phyloP scores from a whole-genome alignment of 30 jellyfish, hydroid and myxozoan species.

The Rhopilema esculentum region DNA sequence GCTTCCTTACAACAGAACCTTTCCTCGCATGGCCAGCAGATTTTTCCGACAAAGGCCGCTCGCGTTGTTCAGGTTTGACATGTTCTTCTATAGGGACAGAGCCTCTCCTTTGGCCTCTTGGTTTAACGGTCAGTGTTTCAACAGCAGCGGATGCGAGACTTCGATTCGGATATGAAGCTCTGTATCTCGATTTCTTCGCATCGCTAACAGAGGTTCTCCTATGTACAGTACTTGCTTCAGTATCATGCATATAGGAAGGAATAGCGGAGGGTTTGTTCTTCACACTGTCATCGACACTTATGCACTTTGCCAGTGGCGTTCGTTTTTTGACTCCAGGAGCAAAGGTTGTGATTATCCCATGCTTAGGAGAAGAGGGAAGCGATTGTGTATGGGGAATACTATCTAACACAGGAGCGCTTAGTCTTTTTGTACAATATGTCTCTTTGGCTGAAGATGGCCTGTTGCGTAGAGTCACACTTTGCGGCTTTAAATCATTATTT shows the following conservation, averaged over 20 bases:
- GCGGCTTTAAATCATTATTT: conserved; percentile 32
- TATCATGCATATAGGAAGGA: background rate
- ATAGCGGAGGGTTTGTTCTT: conserved; percentile 6
- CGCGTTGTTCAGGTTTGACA: conserved; percentile 36
- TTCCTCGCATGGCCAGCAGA: conserved; percentile 50
- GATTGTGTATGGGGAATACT: conserved; percentile 20
- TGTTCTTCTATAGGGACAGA: conserved; percentile 34
- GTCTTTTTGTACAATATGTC: conserved; percentile 8
- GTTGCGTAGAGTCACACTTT: conserved; percentile 70
- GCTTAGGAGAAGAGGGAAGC: conserved; percentile 72
- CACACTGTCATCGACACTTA: conserved; percentile 61
- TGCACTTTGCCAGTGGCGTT: conserved; percentile 46
- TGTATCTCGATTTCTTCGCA: conserved; percentile 47
- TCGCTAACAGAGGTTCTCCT: conserved; percentile 59
- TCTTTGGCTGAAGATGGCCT: conserved; percentile 75
- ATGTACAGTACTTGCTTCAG: background rate
- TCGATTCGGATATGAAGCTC: conserved; percentile 77
- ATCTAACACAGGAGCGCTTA: conserved; percentile 40
- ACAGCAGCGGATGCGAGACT: conserved; percentile 35
- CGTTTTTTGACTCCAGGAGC: conserved; percentile 75
- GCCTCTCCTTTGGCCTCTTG: conserved; percentile 64
- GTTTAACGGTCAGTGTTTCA: conserved; percentile 48
- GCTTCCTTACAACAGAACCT: conserved; percentile 61
- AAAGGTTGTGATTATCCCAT: conserved; percentile 33
- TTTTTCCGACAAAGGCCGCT: conserved; percentile 38